Evolutionary conservation across 2,113 vertebrate genomes (phyloP), one percentile per base, ranked within the genome.

Genomic region (Petroica traversi): DNA sequence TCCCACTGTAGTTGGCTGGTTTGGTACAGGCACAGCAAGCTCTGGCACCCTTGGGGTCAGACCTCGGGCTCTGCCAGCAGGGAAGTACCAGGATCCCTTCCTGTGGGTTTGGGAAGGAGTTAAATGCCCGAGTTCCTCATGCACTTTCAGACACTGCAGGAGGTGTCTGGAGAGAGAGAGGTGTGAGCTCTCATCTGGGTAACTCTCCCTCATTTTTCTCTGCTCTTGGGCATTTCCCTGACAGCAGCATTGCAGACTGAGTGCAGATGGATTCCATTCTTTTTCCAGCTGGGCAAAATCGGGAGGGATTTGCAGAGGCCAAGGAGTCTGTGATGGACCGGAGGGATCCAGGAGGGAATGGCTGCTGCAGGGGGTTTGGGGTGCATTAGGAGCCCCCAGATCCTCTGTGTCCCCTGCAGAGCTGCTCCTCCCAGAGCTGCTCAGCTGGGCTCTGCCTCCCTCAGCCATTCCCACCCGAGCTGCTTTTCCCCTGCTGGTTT

Each of bases 251-350:
- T 69, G 23, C 33, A 76, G 36, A 29, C 14, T 10, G 29, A 52
- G 22, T 8, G 57, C 14, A 13, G 3, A 1, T 6, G 13, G 8
- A 40, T 19, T 23, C 20, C 12, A 0, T 7, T 11, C 4, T 5
- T 22, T 13, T 34, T 28, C 51, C 67, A 54, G 1, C 52, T 0
- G 5, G 19, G 14, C 8, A 34, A 29, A 75, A 43, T 19, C 38
- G 26, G 33, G 28, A 52, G 26, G 26, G 48, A 5, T 77, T 75
- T 64, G 28, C 16, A 14, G 67, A 46, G 43, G 51, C n/a, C n/a
- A n/a, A n/a, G n/a, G n/a, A n/a, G n/a, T n/a, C n/a, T n/a, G n/a
- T n/a, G n/a, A n/a, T n/a, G n/a, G n/a, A n/a, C n/a, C n/a, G n/a
- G 67, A 46, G 43, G 51, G 8, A 8, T 4, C 15, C 48, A 19